Evolutionary conservation across 2,113 vertebrate species (phyloP), one percentile per base, ranked within the genome.

Genomic region (Gobiocypris rarus): DNA sequence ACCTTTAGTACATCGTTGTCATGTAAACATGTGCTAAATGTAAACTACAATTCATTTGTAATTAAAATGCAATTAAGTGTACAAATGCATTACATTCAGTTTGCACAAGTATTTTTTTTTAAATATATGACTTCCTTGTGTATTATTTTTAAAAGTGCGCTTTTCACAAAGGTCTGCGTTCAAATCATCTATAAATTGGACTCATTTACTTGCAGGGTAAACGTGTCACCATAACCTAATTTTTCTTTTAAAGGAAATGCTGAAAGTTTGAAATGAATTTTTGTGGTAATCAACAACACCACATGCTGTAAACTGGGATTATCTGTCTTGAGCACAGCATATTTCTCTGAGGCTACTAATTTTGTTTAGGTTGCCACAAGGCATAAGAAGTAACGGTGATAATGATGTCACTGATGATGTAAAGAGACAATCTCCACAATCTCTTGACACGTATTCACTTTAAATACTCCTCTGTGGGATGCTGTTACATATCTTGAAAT

Each of bases 381-480:
- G 13, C 71, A 52, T 28, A 13, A 9, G 17, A 65, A 7, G 59
- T 5, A 69, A 17, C 41, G 28, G 17, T 5, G 43, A 8, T 22
- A 31, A 52, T 67, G 78, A 38, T 19, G 80, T 71, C 80, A 82
- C 22, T 41, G 65, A 82, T 82, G 80, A 82, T 56, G 63, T 56
- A 48, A 70, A 82, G 48, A 41, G 63, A 54, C 26, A 22, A 5
- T 59, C 45, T 61, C 17, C 13, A 73, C 48, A 45, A 69, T 76
- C 34, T 41, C 41, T 38, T 43, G 15, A 80, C 43, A 45, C 83
- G 34, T 26, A 28, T 48, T 73, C 63, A 79, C 56, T 75, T 41
- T 73, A 87, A 85, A 85, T 85, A 50, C 75, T 41, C 63, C 28
- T 82, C 82, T 31, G 83, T 84, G 85, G 85, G 83, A 69, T 79